Base-by-base conservation (phyloP, 2,888 invertebrate species). In the Polydrusus tereticollis region DNA sequence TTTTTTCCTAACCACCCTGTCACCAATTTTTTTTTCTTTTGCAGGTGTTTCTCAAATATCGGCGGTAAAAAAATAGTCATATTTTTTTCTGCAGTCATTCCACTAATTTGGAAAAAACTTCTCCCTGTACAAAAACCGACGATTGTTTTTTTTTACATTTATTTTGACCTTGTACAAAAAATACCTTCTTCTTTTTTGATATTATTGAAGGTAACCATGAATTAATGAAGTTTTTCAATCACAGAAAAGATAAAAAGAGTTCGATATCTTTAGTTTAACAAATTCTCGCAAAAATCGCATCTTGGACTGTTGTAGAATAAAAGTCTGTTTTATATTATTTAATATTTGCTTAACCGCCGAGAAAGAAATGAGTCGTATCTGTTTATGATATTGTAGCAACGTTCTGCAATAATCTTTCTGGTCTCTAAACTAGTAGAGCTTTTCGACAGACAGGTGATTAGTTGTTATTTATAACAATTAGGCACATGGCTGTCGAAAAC, bases 81-180 rank as follows among this genome's bases (percentile, higher is more conserved):
- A 55, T 67, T 68, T 67, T 68, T 72, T 55, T 60, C 66, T 62
- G 67, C 66, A 63, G 67, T 63, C 72, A 72, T 72, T 72, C 72
- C 72, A 47, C 43, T 20, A 50, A 41, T 55, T 60, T 72, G 67
- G 62, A 72, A 62, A 52, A 72, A 70, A 45, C 47, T 43, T 3
- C 16, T 18, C 60, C 12, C 26, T 65, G 71, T 71, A 71, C 71
- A 71, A 69, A 68, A 63, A 63, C 41, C 38, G 36, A 26, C 41
- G 60, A 62, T 58, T 41, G 52, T 36, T 67, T 58, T 36, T 47
- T 36, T 67, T 58, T 67, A 10, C 26, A 18, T 58, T 55, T 55
- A 43, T 36, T 23, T 36, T 55, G 33, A 62, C 55, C 20, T 62
- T 69, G 69, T 52, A 59, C 43, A 59, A 41, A 59, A 59, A 18